Conservation (phyloP, 2,888 invertebrate genomes). For the Terebella lapidaria region DNA sequence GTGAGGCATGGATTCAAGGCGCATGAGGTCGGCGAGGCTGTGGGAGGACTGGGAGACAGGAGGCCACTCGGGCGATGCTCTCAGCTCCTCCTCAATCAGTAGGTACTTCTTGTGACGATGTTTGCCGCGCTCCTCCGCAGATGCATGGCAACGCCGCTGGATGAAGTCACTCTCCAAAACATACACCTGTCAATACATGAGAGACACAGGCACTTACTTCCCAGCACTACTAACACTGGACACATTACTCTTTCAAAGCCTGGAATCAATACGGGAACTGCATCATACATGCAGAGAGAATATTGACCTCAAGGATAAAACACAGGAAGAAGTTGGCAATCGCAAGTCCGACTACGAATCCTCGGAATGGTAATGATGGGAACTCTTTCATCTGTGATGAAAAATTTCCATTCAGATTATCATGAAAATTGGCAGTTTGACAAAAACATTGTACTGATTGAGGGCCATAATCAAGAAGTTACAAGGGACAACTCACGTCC, state of each 20-base stretch:
- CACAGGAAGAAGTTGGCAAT: slow-evolving; percentile 53
- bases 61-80: slow-evolving; percentile 57
- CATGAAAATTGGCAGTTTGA: neutral
- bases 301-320: slow-evolving; percentile 56
- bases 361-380: slow-evolving; percentile 57
- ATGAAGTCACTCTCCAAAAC: slow-evolving; percentile 24
- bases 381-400: slow-evolving; percentile 36
- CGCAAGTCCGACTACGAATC: slow-evolving; percentile 59
- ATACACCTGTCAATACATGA: neutral
- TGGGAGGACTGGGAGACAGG: slow-evolving; percentile 34
- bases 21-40: slow-evolving; percentile 20
- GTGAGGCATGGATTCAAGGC: slow-evolving; percentile 6
- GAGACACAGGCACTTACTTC: no score
- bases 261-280: no score
- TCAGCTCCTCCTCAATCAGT: slow-evolving; percentile 57
- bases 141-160: neutral
- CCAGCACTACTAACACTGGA: no score
- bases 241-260: no score
- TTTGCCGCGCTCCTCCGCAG: neutral
- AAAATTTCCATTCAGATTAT: no score
- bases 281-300: neutral
- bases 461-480: no score
- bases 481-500: no score
- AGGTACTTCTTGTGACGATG: slow-evolving; percentile 53
- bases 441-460: neutral